These are phyloP conservation scores for Watersipora subatra DNA, from an alignment of 1,140 invertebrate genomes.

Conservation along the genomic window DNA sequence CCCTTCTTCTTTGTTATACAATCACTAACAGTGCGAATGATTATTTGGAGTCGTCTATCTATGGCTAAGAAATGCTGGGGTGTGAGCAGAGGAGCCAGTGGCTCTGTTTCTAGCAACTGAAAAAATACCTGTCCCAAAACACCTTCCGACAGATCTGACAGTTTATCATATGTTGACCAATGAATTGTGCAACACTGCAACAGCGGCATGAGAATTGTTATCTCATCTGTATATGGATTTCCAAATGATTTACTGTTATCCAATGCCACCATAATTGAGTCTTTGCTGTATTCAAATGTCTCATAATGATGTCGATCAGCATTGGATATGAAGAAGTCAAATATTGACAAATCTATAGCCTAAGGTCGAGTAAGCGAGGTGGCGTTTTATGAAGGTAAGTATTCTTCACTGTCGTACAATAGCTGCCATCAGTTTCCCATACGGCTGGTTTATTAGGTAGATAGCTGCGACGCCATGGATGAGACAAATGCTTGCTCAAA, in stretches of 20 bases:
- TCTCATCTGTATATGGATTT: slow-evolving; percentile 65
- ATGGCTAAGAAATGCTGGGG: slow-evolving; percentile 61
- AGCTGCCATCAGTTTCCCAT: slow-evolving; percentile 65
- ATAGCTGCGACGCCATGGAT: slow-evolving; percentile 81
- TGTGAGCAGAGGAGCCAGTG: slow-evolving; percentile 52
- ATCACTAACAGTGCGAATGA: slow-evolving; percentile 15
- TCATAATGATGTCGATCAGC: slow-evolving; percentile 87
- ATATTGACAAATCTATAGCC: slow-evolving; percentile 72
- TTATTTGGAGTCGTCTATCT: slow-evolving; percentile 52
- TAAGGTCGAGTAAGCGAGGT: slow-evolving; percentile 61
- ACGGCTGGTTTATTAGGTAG: slow-evolving; percentile 54
- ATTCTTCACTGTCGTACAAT: slow-evolving; percentile 55
- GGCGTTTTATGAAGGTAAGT: slow-evolving; percentile 21
- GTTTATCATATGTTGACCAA: slow-evolving; percentile 41
- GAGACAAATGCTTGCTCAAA: slow-evolving; percentile 46
- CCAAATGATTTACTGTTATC: slow-evolving; percentile 90
- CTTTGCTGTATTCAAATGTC: slow-evolving; percentile 47
- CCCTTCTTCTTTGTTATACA: slow-evolving; percentile 14
- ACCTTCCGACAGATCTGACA: slow-evolving; percentile 49
- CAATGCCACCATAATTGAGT: slow-evolving; percentile 56
- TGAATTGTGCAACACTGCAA: slow-evolving; percentile 66
- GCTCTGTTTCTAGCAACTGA: slow-evolving; percentile 40
- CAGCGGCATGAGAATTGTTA: slow-evolving; percentile 72
- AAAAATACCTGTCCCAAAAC: slow-evolving; percentile 46
- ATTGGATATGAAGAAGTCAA: slow-evolving; percentile 88